A percentile compares a stretch with the other conserved stretches of the same genome.
phyloP scores from a whole-genome alignment of 1,140 invertebrate species.

The Drosophila orosa region DNA sequence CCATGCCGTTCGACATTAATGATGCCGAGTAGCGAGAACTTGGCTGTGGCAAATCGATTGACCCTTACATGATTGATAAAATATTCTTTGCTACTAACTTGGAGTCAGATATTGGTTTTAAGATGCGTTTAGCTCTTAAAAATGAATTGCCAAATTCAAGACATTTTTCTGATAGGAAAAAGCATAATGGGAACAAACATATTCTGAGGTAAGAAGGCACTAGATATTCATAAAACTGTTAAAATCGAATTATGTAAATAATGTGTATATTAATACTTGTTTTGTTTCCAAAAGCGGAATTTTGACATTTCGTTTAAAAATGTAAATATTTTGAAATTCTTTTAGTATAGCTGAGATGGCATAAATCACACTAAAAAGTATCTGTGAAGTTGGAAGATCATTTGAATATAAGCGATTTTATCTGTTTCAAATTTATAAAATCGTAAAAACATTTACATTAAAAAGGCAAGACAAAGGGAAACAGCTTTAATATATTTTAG shows the following conservation, averaged over 20 bases:
- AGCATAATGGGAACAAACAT: neutral
- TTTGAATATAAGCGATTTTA: neutral
- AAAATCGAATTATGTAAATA: too few relatives aligned
- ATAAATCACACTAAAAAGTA: too few relatives aligned
- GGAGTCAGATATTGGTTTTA: neutral
- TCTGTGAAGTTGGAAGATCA: neutral
- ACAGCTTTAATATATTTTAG: neutral
- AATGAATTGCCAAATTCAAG: neutral
- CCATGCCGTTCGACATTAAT: slow-evolving; percentile 50
- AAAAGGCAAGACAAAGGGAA: neutral
- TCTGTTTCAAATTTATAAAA: neutral
- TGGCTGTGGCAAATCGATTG: slow-evolving; percentile 35
- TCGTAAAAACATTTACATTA: neutral
- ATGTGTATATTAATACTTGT: too few relatives aligned
- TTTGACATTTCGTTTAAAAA: too few relatives aligned
- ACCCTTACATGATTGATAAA: slow-evolving; percentile 20
- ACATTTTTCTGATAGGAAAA: neutral
- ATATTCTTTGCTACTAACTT: neutral
- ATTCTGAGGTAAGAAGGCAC: neutral
- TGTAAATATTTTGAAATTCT: too few relatives aligned
- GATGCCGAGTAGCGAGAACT: slow-evolving; percentile 28
- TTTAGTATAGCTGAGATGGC: too few relatives aligned
- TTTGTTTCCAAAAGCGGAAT: too few relatives aligned
- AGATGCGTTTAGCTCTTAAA: neutral
- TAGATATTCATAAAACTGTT: neutral